Percentiles rank a stretch among this genome's conserved stretches.
Conservation (phyloP, 2,797 vertebrate genomes). For the Gambelia wislizenii region DNA sequence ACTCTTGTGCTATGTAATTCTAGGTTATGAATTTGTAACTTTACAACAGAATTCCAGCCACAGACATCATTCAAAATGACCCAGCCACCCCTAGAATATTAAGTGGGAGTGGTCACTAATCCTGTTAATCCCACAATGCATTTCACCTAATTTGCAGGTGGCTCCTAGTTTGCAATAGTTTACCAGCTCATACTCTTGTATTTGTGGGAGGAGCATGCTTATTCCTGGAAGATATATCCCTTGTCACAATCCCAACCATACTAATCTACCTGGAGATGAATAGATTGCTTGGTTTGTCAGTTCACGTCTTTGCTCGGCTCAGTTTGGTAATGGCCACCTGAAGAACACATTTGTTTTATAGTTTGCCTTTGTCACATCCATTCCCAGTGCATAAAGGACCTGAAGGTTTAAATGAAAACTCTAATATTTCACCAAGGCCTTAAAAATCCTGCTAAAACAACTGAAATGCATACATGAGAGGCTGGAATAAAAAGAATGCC, state of each 20-base stretch:
- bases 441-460: conserved; percentile 19
- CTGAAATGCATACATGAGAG: not conserved
- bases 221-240: not conserved
- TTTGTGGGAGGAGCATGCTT: not conserved
- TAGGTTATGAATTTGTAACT: no score
- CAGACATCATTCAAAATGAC: not conserved
- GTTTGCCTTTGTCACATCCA: not conserved
- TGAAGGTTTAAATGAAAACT: conserved; percentile 29
- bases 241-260: not conserved
- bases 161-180: not conserved
- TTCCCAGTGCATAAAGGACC: not conserved
- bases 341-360: conserved; percentile 9
- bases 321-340: conserved; percentile 24
- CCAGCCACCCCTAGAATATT: not conserved
- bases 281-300: not conserved
- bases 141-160: not conserved
- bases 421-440: conserved; percentile 60
- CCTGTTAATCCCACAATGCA: not conserved
- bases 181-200: not conserved
- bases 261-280: not conserved
- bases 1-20: no score
- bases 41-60: no score
- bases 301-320: not conserved
- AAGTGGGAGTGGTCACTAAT: not conserved
- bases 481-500: conserved; percentile 42